These are phyloP conservation scores for Fistularia tabacaria DNA, from an alignment of 2,797 vertebrate species.

Conservation along the genomic window DNA sequence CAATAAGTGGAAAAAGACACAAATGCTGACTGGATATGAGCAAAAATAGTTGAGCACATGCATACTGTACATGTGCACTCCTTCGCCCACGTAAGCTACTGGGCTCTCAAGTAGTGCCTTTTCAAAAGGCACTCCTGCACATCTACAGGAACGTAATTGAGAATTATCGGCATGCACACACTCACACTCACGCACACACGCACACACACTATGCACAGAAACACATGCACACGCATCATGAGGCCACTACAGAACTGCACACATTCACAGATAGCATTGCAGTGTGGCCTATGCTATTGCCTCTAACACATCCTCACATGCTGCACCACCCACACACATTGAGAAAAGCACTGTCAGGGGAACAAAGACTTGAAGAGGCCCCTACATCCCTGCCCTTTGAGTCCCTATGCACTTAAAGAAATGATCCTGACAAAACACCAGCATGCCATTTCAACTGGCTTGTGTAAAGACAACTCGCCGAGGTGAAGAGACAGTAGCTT, in stretches of 20 bases:
- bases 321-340: slow-evolving; percentile 71
- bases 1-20: slow-evolving; percentile 65
- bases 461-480: slow-evolving; percentile 28
- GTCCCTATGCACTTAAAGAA: slow-evolving; percentile 63
- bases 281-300: slow-evolving; percentile 65
- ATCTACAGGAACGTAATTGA: slow-evolving; percentile 74
- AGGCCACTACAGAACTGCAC: slow-evolving; percentile 62
- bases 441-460: slow-evolving; percentile 33
- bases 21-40: slow-evolving; percentile 74
- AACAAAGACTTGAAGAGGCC: slow-evolving; percentile 72
- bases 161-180: slow-evolving; percentile 59
- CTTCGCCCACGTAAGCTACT: slow-evolving; percentile 78
- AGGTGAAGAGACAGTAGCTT: slow-evolving; percentile 16
- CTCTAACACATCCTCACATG: slow-evolving; percentile 70
- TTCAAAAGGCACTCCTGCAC: slow-evolving; percentile 71
- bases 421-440: slow-evolving; percentile 51
- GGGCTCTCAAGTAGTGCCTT: slow-evolving; percentile 74
- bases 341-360: slow-evolving; percentile 73
- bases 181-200: slow-evolving; percentile 11
- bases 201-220: neutral
- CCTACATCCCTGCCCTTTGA: slow-evolving; percentile 66
- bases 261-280: slow-evolving; percentile 61
- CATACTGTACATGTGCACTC: slow-evolving; percentile 73
- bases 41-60: slow-evolving; percentile 79
- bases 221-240: slow-evolving; percentile 11